These are phyloP conservation scores for Geococcyx californianus DNA, from an alignment of 2,113 vertebrate genomes.

Conservation along the genomic window DNA sequence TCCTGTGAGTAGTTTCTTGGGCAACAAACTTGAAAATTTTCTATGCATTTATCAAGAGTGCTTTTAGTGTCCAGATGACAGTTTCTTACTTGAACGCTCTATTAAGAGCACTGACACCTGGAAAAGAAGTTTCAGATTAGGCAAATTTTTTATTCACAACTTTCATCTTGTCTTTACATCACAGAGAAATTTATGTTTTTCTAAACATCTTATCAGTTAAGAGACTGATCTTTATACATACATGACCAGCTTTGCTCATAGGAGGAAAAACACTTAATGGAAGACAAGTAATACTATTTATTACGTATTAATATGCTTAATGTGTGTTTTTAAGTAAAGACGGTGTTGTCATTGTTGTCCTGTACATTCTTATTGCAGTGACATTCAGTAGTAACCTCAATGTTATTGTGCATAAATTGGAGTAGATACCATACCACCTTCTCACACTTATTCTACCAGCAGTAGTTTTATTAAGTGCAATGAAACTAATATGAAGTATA, in stretches of 20 bases:
- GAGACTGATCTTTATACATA: background rate
- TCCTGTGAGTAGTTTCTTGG: background rate
- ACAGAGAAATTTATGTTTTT: background rate
- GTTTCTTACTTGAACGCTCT: background rate
- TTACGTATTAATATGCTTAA: background rate
- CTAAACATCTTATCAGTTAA: background rate
- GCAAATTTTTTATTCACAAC: background rate
- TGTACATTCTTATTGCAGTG: background rate
- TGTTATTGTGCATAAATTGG: background rate
- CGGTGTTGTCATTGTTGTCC: background rate
- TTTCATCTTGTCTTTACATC: background rate
- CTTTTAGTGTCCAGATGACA: background rate
- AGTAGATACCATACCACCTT: background rate
- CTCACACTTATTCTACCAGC: background rate
- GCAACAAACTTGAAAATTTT: background rate
- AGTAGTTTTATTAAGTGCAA: background rate
- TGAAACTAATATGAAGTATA: background rate
- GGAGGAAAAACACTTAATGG: background rate
- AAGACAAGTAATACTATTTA: background rate
- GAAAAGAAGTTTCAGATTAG: background rate
- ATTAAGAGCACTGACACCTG: background rate
- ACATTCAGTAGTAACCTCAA: background rate
- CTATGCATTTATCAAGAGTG: background rate
- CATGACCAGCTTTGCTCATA: background rate
- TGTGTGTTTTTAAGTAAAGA: background rate